Conservation (phyloP, 2,888 invertebrate species). For the Platypus cylindrus region DNA sequence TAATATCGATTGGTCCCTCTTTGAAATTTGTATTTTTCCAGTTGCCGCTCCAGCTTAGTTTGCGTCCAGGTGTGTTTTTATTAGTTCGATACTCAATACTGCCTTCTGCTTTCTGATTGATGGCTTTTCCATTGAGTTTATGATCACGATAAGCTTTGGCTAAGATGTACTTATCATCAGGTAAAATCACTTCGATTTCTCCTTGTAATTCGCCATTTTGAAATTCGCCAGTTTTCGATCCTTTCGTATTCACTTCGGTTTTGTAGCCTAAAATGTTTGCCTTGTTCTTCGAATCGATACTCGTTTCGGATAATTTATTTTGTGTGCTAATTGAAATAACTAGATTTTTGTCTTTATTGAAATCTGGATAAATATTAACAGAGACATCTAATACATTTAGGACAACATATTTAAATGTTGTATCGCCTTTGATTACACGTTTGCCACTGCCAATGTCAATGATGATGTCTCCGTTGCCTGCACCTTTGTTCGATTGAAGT, state of each 20-base stretch:
- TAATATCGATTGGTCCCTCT: conserved; percentile 32
- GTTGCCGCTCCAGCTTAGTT: conserved; percentile 30
- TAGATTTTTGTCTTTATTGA: conserved; percentile 55
- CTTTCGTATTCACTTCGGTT: conserved; percentile 36
- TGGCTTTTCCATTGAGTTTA: conserved; percentile 20
- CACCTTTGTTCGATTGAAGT: conserved; percentile 49
- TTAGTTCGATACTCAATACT: conserved; percentile 32
- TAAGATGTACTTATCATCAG: conserved; percentile 37
- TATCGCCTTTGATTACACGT: conserved; percentile 47
- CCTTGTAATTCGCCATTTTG: conserved; percentile 36
- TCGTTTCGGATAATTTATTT: conserved; percentile 39
- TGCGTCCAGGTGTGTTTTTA: conserved; percentile 36
- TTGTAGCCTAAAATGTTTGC: conserved; percentile 39
- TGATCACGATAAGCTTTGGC: conserved; percentile 22
- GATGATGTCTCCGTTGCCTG: conserved; percentile 47
- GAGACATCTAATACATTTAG: conserved; percentile 48
- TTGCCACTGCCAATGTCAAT: conserved; percentile 47
- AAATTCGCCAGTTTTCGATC: conserved; percentile 34
- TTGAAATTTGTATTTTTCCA: conserved; percentile 35
- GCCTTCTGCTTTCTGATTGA: conserved; percentile 22
- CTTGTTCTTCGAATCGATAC: conserved; percentile 45
- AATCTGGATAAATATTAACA: conserved; percentile 52
- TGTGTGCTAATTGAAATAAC: conserved; percentile 53
- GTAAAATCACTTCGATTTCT: conserved; percentile 39
- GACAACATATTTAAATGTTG: conserved; percentile 47